Conservation (phyloP, 2,888 invertebrate genomes). For the Sarcophaga variegata region DNA sequence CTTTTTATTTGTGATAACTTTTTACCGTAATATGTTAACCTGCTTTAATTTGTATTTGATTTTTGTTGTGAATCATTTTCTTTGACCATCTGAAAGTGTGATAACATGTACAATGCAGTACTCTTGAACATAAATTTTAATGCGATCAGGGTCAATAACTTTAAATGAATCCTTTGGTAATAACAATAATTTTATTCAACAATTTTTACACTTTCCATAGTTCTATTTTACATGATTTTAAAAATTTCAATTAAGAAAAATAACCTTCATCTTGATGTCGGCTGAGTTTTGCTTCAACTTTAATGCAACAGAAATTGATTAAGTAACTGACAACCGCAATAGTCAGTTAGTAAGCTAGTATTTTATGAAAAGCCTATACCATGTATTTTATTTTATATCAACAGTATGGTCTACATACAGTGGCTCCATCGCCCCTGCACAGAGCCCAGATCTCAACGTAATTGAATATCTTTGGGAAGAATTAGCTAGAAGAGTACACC, state of each 20-base stretch:
- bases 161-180: not conserved
- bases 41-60: conserved; percentile 54
- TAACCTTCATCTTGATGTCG: conserved; percentile 70
- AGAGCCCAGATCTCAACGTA: too few species aligned
- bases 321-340: not conserved
- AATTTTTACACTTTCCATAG: not conserved
- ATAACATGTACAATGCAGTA: conserved; percentile 2
- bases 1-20: conserved; percentile 30
- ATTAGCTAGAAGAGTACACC: too few species aligned
- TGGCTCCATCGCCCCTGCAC: too few species aligned
- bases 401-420: too few species aligned
- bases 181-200: too few species aligned
- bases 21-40: conserved; percentile 60
- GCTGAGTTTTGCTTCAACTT: conserved; percentile 25
- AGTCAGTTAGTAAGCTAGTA: not conserved
- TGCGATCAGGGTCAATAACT: not conserved
- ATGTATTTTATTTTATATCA: too few species aligned
- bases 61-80: conserved; percentile 3
- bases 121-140: too few species aligned
- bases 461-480: too few species aligned
- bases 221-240: not conserved
- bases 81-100: conserved; percentile 17
- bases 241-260: conserved; percentile 42
- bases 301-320: too few species aligned
- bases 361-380: not conserved